Evolutionary conservation across 1,140 invertebrate genomes (phyloP).

Genomic region (Phenacoccus solenopsis): DNA sequence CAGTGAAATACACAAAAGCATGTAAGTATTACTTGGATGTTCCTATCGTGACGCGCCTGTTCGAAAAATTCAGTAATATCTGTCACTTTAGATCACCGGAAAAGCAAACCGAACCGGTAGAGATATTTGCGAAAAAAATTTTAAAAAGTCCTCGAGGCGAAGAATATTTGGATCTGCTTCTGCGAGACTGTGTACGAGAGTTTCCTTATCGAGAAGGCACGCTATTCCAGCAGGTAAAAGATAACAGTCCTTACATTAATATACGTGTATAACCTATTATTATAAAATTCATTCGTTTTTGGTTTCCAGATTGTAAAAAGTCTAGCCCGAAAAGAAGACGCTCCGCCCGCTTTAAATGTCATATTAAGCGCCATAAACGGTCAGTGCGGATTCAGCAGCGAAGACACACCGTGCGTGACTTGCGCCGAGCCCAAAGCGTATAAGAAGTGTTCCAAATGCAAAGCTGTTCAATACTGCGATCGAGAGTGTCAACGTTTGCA

Average conservation of each 20-base stretch:
- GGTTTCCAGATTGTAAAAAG: constrained; percentile 50
- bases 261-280: not conserved
- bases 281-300: constrained; percentile 13
- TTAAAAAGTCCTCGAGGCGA: constrained; percentile 37
- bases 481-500: constrained; percentile 86
- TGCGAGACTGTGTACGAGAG: constrained; percentile 70
- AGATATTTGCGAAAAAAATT: constrained; percentile 53
- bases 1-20: constrained; percentile 54
- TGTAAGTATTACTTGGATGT: constrained; percentile 30
- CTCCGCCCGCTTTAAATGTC: constrained; percentile 51
- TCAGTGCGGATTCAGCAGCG: constrained; percentile 52
- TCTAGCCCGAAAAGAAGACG: constrained; percentile 50
- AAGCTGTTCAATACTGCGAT: constrained; percentile 86
- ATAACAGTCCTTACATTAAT: constrained; percentile 6
- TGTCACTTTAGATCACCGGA: constrained; percentile 8
- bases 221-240: constrained; percentile 56
- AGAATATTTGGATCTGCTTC: constrained; percentile 65
- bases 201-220: constrained; percentile 78
- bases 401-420: constrained; percentile 60
- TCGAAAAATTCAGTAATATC: no score
- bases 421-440: constrained; percentile 78
- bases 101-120: constrained; percentile 46
- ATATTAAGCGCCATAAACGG: constrained; percentile 82
- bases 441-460: constrained; percentile 93
- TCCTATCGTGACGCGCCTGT: not conserved